These are phyloP conservation scores for Candoia aspera DNA, from an alignment of 2,113 vertebrate genomes.

Conservation along the genomic window DNA sequence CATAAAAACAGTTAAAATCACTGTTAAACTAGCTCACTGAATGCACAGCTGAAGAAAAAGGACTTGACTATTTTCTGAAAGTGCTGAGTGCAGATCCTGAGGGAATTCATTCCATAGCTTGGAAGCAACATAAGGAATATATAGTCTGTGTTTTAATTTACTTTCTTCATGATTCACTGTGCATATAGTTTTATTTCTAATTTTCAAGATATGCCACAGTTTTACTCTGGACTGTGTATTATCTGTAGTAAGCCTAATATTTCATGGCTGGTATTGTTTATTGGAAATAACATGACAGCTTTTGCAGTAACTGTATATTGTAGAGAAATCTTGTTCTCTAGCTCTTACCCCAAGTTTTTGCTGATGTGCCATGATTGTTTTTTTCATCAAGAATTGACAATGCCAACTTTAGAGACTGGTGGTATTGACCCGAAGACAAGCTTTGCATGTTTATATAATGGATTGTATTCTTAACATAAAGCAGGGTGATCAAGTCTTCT, in stretches of 20 bases:
- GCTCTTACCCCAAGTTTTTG: background rate
- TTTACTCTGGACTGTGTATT: background rate
- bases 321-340: background rate
- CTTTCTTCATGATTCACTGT: no score
- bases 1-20: background rate
- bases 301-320: background rate
- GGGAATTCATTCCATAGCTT: background rate
- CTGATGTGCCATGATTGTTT: background rate
- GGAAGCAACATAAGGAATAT: background rate
- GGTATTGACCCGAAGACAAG: background rate
- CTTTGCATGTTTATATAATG: background rate
- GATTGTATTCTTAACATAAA: background rate
- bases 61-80: background rate
- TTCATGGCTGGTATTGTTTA: background rate
- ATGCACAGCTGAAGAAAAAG: background rate
- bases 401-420: background rate
- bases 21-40: background rate
- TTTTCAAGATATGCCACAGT: background rate
- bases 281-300: background rate
- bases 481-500: background rate
- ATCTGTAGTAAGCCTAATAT: background rate
- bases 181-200: background rate
- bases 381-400: background rate
- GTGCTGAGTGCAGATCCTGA: background rate
- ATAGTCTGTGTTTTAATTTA: no score